phyloP scores from a whole-genome alignment of 2,797 vertebrate species.

The Spea hammondii region DNA sequence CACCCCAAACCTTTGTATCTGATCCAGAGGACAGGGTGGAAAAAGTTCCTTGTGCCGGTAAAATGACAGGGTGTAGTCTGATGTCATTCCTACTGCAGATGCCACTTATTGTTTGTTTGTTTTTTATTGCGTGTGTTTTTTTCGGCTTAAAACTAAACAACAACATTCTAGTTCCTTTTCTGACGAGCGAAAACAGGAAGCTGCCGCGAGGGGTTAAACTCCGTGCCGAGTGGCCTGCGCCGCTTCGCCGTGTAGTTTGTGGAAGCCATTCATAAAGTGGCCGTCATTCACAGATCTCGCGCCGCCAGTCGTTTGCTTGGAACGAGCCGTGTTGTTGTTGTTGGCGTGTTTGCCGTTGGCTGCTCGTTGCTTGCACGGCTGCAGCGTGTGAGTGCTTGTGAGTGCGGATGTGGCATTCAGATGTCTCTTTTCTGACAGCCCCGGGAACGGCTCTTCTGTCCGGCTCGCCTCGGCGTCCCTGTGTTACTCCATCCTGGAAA shows the following conservation, averaged over 20 bases:
- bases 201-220: not conserved
- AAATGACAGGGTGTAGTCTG: not conserved
- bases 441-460: not conserved
- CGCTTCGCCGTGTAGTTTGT: not conserved
- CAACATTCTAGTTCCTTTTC: conserved; percentile 17
- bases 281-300: conserved; percentile 4
- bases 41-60: no score
- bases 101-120: not conserved
- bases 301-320: not conserved
- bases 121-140: not conserved
- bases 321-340: conserved; percentile 1
- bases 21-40: no score
- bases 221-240: not conserved
- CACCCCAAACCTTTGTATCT: no score
- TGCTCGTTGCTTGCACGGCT: no score
- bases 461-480: no score
- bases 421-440: conserved; percentile 5
- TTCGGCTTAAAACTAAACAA: not conserved
- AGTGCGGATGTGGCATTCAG: conserved; percentile 25
- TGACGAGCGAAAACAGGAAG: conserved; percentile 39
- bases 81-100: not conserved
- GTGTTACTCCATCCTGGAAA: no score
- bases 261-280: conserved; percentile 30
- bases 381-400: conserved; percentile 35
- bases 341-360: not conserved